phyloP scores from a whole-genome alignment of 2,888 invertebrate genomes.

The Pherbina coryleti region DNA sequence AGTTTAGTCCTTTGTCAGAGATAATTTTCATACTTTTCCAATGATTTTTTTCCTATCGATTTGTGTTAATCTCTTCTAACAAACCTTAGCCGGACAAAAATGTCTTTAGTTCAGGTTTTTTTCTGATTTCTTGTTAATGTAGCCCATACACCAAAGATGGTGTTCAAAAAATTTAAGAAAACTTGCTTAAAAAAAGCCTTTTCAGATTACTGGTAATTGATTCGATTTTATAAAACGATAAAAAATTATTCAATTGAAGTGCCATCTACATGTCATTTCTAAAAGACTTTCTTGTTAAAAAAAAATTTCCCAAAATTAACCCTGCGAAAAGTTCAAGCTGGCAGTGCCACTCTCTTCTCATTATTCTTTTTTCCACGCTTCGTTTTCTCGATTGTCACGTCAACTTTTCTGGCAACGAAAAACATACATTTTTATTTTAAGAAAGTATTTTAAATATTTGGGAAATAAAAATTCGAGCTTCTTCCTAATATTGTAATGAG shows the following conservation, averaged over 20 bases:
- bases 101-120: no score
- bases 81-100: no score
- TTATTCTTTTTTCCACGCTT: constrained; percentile 15
- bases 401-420: constrained; percentile 4
- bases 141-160: no score
- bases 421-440: not conserved
- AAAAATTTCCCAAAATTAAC: not conserved
- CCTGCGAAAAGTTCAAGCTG: not conserved
- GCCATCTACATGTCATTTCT: not conserved
- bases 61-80: no score
- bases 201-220: no score
- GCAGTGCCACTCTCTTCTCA: constrained; percentile 3
- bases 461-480: not conserved
- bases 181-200: no score
- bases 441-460: not conserved
- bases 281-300: not conserved
- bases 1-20: no score
- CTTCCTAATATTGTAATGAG: constrained; percentile 50
- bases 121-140: no score
- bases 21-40: no score
- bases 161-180: no score
- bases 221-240: no score
- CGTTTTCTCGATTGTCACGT: constrained; percentile 35
- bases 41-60: no score
- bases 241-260: not conserved